Evolutionary conservation across 2,888 invertebrate species (phyloP).

Genomic region (Ophioninae sp.): DNA sequence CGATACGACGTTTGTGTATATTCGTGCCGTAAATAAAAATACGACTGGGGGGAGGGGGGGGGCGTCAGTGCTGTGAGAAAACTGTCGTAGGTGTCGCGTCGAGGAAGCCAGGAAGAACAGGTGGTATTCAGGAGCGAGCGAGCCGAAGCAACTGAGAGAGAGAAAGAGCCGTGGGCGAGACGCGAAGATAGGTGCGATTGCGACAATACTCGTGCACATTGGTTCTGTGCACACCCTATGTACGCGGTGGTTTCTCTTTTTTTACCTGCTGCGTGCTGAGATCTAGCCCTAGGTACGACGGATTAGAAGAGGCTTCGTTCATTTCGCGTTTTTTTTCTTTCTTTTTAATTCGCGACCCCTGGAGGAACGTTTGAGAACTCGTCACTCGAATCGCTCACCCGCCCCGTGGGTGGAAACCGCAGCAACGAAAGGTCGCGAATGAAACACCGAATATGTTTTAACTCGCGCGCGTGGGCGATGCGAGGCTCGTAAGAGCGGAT

Average conservation of each 20-base stretch:
- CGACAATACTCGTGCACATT: neutral
- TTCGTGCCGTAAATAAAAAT: slow-evolving; percentile 1
- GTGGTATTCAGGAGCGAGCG: slow-evolving; percentile 28
- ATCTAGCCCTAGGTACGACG: slow-evolving; percentile 91
- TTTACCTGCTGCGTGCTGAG: slow-evolving; percentile 93
- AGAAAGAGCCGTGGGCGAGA: neutral
- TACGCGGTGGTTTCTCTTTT: neutral
- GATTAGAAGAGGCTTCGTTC: slow-evolving; percentile 72
- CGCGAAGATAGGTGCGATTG: slow-evolving; percentile 10
- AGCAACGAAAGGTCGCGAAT: slow-evolving; percentile 34
- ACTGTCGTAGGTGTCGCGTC: neutral
- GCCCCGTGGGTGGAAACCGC: slow-evolving; percentile 55
- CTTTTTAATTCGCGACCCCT: slow-evolving; percentile 30
- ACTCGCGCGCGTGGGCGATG: neutral
- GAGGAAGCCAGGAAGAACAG: slow-evolving; percentile 6
- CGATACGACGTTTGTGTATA: neutral
- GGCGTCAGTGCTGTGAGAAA: slow-evolving; percentile 2
- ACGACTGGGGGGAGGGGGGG: no score
- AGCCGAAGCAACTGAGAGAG: neutral
- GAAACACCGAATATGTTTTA: slow-evolving; percentile 22
- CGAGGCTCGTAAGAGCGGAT: neutral
- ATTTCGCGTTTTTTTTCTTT: slow-evolving; percentile 60
- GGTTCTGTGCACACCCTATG: slow-evolving; percentile 1
- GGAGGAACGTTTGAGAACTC: slow-evolving; percentile 60
- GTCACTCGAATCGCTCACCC: slow-evolving; percentile 6